A percentile compares a stretch with the other conserved stretches of the same genome.
These are phyloP conservation scores for Drosophila novamexicana DNA, from an alignment of 1,140 invertebrate species.

Conservation along the genomic window DNA sequence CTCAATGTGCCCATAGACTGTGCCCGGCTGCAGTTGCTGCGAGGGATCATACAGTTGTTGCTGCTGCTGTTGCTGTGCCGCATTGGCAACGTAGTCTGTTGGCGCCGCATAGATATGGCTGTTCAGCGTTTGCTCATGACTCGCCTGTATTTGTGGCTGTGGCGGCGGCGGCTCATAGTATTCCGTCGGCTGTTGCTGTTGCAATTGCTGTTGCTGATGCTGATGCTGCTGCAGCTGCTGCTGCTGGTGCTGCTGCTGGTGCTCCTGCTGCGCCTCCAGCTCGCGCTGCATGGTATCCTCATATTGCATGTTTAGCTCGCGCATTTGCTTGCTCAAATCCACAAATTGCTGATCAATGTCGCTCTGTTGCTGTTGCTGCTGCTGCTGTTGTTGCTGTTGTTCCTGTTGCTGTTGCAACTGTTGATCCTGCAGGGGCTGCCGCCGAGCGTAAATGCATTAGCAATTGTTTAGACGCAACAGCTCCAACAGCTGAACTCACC, in stretches of 20 bases:
- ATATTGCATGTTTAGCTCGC: slow-evolving; percentile 79
- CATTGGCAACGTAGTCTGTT: slow-evolving; percentile 69
- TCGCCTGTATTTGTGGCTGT: slow-evolving; percentile 20
- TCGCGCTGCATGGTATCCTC: slow-evolving; percentile 42
- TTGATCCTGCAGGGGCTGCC: slow-evolving; percentile 28
- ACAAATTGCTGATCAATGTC: slow-evolving; percentile 81
- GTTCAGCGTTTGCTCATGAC: slow-evolving; percentile 25
- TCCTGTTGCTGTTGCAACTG: slow-evolving; percentile 5
- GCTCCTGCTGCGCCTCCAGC: slow-evolving; percentile 18
- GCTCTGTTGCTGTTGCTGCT: slow-evolving; percentile 52
- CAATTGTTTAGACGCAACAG: not conserved
- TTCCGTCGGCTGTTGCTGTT: slow-evolving; percentile 19
- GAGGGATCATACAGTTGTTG: slow-evolving; percentile 37
- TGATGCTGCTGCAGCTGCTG: not conserved
- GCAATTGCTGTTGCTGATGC: slow-evolving; percentile 4
- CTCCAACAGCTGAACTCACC: slow-evolving; percentile 34
- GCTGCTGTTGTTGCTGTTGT: slow-evolving; percentile 22
- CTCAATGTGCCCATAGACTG: slow-evolving; percentile 44
- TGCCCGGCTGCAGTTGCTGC: slow-evolving; percentile 21
- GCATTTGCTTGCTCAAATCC: slow-evolving; percentile 82
- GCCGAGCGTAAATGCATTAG: not conserved
- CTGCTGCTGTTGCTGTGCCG: slow-evolving; percentile 27
- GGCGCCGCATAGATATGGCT: slow-evolving; percentile 47
- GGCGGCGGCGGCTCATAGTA: slow-evolving; percentile 59
- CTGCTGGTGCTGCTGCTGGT: slow-evolving; percentile 1